A percentile compares a stretch with the other conserved stretches of the same genome.
Evolutionary conservation across 2,113 vertebrate genomes (phyloP).

Genomic region (Carlito syrichta): DNA sequence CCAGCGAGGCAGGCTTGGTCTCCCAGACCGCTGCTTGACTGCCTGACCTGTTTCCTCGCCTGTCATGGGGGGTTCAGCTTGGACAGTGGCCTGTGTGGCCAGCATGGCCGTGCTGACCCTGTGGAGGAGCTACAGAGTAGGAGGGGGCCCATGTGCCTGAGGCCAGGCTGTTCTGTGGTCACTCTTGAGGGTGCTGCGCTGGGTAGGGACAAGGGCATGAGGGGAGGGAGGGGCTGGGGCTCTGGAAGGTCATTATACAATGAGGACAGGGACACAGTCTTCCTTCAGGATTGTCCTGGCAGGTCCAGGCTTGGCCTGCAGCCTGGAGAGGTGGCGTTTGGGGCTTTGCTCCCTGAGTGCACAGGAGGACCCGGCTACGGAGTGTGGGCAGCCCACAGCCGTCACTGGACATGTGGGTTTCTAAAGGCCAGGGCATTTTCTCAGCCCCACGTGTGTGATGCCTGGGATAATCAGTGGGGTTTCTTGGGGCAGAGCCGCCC

Average conservation of each 20-base stretch:
- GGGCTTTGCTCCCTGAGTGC: neutral
- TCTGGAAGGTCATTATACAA: neutral
- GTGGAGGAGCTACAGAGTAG: neutral
- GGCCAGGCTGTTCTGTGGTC: neutral
- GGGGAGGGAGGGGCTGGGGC: neutral
- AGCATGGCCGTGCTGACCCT: no score
- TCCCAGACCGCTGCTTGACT: no score
- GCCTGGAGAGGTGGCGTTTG: no score
- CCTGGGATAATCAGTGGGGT: neutral
- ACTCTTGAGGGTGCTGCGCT: neutral
- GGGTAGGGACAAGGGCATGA: neutral
- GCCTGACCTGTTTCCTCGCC: neutral
- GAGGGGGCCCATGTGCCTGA: neutral
- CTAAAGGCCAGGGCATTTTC: neutral
- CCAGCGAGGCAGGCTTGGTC: no score
- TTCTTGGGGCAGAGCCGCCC: neutral
- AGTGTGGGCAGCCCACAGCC: neutral
- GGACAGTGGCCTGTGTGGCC: no score
- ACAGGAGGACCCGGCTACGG: neutral
- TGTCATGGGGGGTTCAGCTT: neutral
- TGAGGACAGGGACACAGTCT: neutral
- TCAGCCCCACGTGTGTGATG: neutral
- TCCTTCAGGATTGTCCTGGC: neutral
- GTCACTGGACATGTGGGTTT: neutral
- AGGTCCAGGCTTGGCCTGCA: neutral